Evolutionary conservation across 2,888 invertebrate genomes (phyloP), one percentile per base, ranked within the genome.

Genomic region (Sesia apiformis): DNA sequence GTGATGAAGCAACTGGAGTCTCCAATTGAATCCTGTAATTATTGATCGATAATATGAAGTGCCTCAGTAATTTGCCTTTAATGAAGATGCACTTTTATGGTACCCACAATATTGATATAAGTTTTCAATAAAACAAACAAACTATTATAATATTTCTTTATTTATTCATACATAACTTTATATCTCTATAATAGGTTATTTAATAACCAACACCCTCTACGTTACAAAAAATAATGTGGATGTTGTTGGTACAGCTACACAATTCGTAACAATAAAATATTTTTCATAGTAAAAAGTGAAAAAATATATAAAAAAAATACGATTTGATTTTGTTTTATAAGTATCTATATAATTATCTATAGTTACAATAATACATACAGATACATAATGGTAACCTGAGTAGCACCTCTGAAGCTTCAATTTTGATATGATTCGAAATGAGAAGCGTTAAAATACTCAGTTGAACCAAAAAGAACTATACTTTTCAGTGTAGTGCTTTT

Each of bases 171-270:
- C 74, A 84, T 69, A 73, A 66, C 74, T 70, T 74, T 46, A 46
- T 46, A 7, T 78, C 67, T 82, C 82, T 82, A 85, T 66, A 74
- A 73, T 87, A 88, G 78, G 84, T 88, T 87, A 89, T 78, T 80
- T 69, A 66, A 64, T 74, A 79, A 80, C 86, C 86, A 87, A 87
- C 86, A 87, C 84, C 86, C 84, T n/a, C n/a, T 78, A 73, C 70
- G 70, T 74, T 78, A 85, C 70, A 76, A 64, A 73, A 70, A 71
- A 75, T 67, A 76, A 70, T 70, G 63, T 65, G 86, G 85, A 83
- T 86, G 86, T 81, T 81, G 85, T 79, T 75, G 53, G 5, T 6
- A 42, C 7, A 42, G 42, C 7, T 42, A 42, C 5, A 42, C 5
- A 42, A 42, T 42, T 7, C 5, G 7, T 42, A 2, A 42, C 7